Evolutionary conservation across 2,888 invertebrate species (phyloP).

Genomic region (Aphodius granarius): DNA sequence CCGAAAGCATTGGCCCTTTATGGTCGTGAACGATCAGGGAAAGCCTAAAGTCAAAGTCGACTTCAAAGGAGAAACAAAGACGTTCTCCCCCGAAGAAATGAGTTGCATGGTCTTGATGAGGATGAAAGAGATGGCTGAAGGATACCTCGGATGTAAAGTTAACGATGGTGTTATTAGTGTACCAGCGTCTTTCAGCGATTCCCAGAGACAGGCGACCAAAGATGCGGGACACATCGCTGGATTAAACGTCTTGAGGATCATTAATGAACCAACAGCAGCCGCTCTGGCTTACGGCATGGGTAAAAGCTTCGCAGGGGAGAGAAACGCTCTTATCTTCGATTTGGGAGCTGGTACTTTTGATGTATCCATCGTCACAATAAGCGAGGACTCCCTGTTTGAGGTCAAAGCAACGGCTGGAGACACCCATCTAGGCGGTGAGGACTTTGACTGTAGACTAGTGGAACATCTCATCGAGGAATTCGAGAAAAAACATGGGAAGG

Average conservation of each 20-base stretch:
- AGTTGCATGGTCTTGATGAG: constrained; percentile 66
- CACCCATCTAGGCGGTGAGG: constrained; percentile 55
- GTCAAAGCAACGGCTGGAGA: constrained; percentile 59
- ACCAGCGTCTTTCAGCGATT: constrained; percentile 74
- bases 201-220: constrained; percentile 69
- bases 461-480: constrained; percentile 72
- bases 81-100: constrained; percentile 68
- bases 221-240: constrained; percentile 70
- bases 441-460: constrained; percentile 64
- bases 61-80: constrained; percentile 64
- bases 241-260: constrained; percentile 65
- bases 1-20: constrained; percentile 83
- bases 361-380: constrained; percentile 69
- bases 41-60: constrained; percentile 70
- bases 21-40: constrained; percentile 63
- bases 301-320: constrained; percentile 49
- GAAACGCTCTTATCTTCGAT: constrained; percentile 58
- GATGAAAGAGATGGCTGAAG: constrained; percentile 69
- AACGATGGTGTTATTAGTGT: constrained; percentile 76
- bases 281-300: constrained; percentile 61
- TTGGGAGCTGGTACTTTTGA: constrained; percentile 65
- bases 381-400: constrained; percentile 61
- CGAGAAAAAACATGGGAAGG: constrained; percentile 70
- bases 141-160: constrained; percentile 67
- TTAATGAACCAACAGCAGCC: constrained; percentile 65